Evolutionary conservation across 1,140 invertebrate genomes (phyloP), one percentile per base, ranked within the genome.

Genomic region (Augochlora pura): DNA sequence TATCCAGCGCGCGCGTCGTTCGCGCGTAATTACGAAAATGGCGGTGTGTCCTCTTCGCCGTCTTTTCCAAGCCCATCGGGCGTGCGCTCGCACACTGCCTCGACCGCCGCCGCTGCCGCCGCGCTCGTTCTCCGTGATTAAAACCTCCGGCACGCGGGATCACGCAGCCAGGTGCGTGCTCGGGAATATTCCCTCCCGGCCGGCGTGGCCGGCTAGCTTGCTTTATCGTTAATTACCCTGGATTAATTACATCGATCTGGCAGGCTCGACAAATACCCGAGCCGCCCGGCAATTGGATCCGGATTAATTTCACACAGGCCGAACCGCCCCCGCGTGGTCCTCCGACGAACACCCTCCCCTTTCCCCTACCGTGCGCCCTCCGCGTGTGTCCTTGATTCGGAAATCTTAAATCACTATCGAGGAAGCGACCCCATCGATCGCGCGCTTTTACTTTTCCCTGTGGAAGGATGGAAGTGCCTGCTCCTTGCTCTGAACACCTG

Each of bases 211-310:
- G 54, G 54, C 27, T 46, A 65, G 65, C 57, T 42, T 63, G 71
- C 77, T 74, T 79, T 74, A 74, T 74, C 77, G 77, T 79, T 79
- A 79, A 79, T 79, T 74, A 73, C 52, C 77, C 42, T 23, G 77
- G 77, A 79, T 79, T 79, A 79, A 79, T 79, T 79, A 62, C 71
- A 79, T 74, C 71, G 71, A 79, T 79, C 77, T 66, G 77, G 38
- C 32, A 42, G 39, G 16, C 60, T 25, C 70, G 70, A 42, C 70
- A 67, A 74, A 67, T 46, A 73, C 25, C 25, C 52, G 9, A n/a
- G 32, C 49, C 10, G 18, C 18, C 21, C 57, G 25, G 70, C 18
- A 57, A 66, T 78, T 57, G 60, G 60, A 64, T 32, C 66, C 42
- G 59, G 67, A 71, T 77, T 77, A 77, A 77, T 77, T 71, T 71